phyloP scores from a whole-genome alignment of 2,113 vertebrate species.

The Pheucticus melanocephalus region DNA sequence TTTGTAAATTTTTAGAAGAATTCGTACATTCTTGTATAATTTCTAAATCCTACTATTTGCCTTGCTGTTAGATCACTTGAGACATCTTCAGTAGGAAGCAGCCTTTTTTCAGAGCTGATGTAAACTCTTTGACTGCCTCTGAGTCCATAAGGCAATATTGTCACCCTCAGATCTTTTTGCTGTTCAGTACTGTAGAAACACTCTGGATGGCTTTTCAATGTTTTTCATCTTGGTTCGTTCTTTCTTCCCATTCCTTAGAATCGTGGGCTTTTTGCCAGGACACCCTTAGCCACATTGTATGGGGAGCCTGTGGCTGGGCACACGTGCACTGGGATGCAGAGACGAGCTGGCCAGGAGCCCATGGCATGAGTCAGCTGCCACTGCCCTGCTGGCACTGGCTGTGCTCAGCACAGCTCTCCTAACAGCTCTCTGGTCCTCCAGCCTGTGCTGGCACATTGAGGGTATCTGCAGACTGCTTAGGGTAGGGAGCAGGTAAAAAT shows the following conservation, averaged over 20 bases:
- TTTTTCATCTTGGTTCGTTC: not conserved
- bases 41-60: not conserved
- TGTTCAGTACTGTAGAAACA: not conserved
- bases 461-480: not conserved
- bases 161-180: not conserved
- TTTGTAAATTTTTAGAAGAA: not conserved
- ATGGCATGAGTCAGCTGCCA: rapidly evolving
- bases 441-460: not conserved
- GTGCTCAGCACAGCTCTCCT: not conserved
- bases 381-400: not conserved
- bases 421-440: not conserved
- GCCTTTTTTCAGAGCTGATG: not conserved
- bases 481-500: not conserved
- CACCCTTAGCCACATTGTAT: not conserved
- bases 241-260: not conserved
- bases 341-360: not conserved
- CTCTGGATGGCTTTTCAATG: not conserved
- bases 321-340: not conserved
- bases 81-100: not conserved
- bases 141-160: not conserved
- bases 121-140: not conserved
- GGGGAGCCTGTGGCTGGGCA: not conserved
- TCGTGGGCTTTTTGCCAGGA: not conserved
- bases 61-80: not conserved
- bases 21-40: not conserved